Evolutionary conservation across 2,113 vertebrate species (phyloP).

Genomic region (Grammomys dolichurus): DNA sequence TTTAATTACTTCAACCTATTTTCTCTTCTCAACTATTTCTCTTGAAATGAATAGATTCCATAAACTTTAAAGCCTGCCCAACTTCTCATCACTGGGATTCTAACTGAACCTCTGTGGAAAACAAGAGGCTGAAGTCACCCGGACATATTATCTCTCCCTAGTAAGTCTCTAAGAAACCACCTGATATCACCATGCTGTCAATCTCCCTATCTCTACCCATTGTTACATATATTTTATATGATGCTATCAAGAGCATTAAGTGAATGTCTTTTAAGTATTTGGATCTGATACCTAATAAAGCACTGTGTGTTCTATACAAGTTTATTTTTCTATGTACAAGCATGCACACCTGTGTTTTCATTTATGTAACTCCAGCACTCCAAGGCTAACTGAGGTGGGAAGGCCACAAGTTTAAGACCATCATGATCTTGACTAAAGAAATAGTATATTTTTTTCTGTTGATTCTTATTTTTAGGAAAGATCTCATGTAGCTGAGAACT

Average conservation of each 20-base stretch:
- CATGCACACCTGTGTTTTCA: neutral
- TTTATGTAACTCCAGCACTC: too few species aligned
- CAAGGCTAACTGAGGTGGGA: neutral
- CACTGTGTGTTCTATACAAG: neutral
- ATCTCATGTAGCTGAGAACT: neutral
- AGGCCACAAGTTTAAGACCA: neutral
- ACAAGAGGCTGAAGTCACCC: neutral
- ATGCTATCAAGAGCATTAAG: neutral
- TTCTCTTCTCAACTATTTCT: neutral
- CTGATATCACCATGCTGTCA: neutral
- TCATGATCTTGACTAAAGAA: neutral
- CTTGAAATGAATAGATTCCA: neutral
- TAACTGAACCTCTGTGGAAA: neutral
- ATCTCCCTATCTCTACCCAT: neutral
- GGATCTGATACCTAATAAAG: neutral
- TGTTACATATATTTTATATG: neutral
- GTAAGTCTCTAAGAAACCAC: neutral
- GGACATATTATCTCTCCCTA: accelerated
- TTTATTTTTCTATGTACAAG: neutral
- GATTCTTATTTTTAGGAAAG: neutral
- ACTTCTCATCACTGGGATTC: too few species aligned
- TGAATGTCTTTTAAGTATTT: neutral
- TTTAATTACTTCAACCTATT: accelerated
- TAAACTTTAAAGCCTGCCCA: accelerated
- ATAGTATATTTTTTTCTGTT: neutral